Base-by-base conservation (phyloP, 1,140 invertebrate species). In the Homalodisca vitripennis region DNA sequence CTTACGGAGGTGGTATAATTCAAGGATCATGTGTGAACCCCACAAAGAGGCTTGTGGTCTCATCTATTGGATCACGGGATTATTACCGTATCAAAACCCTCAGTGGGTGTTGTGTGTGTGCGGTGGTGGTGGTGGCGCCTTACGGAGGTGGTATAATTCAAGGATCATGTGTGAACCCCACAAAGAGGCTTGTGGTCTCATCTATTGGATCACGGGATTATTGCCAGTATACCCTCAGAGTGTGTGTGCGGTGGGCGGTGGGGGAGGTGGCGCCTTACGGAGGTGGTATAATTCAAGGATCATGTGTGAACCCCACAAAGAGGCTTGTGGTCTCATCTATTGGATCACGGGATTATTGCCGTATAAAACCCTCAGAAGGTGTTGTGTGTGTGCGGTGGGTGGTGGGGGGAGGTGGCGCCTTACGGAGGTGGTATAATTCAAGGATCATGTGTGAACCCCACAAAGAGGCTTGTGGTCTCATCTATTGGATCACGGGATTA, bases 111-210 rank as follows among this genome's bases (percentile, higher is more conserved):
- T 6, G 34, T 41, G 17, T 6, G 17, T 6, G 34, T 41, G 17
- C 6, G 34, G 34, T 6, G 6, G 48, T 14, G 48, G 2, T n/a
- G n/a, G n/a, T 14, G 48, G n/a, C n/a, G n/a, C n/a, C n/a, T n/a
- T n/a, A n/a, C n/a, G n/a, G n/a, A n/a, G n/a, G n/a, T n/a, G n/a
- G n/a, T n/a, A n/a, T n/a, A n/a, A n/a, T n/a, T n/a, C n/a, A n/a
- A n/a, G n/a, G n/a, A n/a, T n/a, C n/a, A n/a, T n/a, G n/a, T n/a
- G n/a, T n/a, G n/a, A n/a, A 51, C 48, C 22, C 17, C 17, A 51
- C 48, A 51, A 51, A 51, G 48, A 51, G 48, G 48, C 48, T 51
- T 51, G 48, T 51, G 48, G 48, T 51, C 48, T n/a, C 48, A 51
- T 51, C 48, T 20, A 51, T 51, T 51, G 48, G 48, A 51, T 51